Evolutionary conservation across 1,140 invertebrate species (phyloP).

Genomic region (Cydia strobilella): DNA sequence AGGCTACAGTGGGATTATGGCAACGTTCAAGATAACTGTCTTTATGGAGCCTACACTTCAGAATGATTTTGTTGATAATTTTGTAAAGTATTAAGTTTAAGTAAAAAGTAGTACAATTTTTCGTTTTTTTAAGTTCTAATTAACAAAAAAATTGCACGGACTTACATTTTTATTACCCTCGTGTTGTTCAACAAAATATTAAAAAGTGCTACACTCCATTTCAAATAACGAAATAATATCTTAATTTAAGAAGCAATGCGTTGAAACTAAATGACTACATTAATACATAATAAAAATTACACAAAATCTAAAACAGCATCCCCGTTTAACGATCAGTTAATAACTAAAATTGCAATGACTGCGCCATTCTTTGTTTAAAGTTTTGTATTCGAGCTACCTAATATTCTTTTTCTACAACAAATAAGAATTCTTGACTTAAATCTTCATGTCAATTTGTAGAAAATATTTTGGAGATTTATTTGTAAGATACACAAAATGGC

Average conservation of each 20-base stretch:
- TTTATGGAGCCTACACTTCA: neutral
- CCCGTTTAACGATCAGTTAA: too few species aligned
- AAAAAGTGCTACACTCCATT: neutral
- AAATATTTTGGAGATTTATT: slow-evolving; percentile 27
- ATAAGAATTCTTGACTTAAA: neutral
- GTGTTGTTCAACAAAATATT: too few species aligned
- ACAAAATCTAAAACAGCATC: too few species aligned
- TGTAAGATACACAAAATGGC: slow-evolving; percentile 11
- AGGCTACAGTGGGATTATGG: neutral
- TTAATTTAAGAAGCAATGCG: too few species aligned
- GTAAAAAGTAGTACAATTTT: neutral
- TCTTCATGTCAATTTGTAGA: slow-evolving; percentile 16
- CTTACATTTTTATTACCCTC: too few species aligned
- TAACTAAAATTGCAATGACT: too few species aligned
- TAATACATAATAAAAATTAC: too few species aligned
- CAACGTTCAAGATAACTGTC: neutral
- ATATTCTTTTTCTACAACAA: neutral
- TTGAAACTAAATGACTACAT: too few species aligned
- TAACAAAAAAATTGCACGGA: too few species aligned
- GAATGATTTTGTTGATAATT: neutral
- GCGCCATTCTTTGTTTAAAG: neutral
- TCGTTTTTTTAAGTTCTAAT: neutral
- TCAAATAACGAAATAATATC: neutral
- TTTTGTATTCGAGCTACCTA: neutral
- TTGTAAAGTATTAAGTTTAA: neutral